Evolutionary conservation across 2,888 invertebrate species (phyloP).

Genomic region (Branchinecta sandiegonensis): DNA sequence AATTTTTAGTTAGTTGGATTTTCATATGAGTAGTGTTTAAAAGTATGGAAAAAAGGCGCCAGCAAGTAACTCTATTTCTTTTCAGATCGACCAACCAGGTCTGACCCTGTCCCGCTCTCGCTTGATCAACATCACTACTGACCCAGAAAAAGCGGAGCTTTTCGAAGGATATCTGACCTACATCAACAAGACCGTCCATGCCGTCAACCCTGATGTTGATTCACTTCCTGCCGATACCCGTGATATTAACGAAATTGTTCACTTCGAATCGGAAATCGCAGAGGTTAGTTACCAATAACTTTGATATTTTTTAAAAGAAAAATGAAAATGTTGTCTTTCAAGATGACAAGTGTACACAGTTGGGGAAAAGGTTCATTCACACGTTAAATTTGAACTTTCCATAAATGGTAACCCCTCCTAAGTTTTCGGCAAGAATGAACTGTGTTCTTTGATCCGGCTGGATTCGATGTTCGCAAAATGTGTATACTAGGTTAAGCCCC

Average conservation of each 20-base stretch:
- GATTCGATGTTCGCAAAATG: too few species aligned
- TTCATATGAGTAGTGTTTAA: too few species aligned
- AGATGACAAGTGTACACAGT: too few species aligned
- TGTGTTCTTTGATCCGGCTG: too few species aligned
- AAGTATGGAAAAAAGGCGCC: conserved; percentile 25
- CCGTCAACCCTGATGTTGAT: conserved; percentile 20
- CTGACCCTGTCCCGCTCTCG: conserved; percentile 31
- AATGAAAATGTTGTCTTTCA: too few species aligned
- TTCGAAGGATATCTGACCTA: conserved; percentile 29
- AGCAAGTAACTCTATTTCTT: neutral
- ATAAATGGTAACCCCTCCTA: too few species aligned
- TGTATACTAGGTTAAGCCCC: too few species aligned
- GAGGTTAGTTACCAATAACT: conserved; percentile 37
- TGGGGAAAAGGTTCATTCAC: too few species aligned
- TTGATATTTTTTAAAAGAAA: too few species aligned
- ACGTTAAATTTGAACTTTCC: too few species aligned
- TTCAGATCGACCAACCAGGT: conserved; percentile 32
- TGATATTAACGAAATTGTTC: conserved; percentile 53
- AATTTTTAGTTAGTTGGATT: too few species aligned
- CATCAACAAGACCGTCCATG: conserved; percentile 29
- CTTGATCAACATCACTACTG: conserved; percentile 30
- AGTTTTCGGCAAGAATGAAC: too few species aligned
- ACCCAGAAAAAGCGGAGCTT: conserved; percentile 27
- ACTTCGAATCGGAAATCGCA: conserved; percentile 61
- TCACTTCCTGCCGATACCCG: conserved; percentile 20